These are phyloP conservation scores for fruit fly (Drosophila melanogaster) DNA, from an alignment of 1,140 invertebrate genomes.

Conservation along the genomic window DNA sequence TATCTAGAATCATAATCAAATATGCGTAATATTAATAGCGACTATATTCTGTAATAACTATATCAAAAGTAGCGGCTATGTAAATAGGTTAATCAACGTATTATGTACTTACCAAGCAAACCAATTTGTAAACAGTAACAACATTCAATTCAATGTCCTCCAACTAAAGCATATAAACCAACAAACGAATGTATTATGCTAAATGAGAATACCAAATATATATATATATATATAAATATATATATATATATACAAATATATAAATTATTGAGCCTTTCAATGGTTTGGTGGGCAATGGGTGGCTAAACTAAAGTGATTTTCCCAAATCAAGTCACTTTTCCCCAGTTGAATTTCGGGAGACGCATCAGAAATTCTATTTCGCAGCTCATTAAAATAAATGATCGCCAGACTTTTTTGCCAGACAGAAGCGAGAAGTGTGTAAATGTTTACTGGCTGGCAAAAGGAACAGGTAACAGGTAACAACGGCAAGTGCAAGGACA, in stretches of 20 bases:
- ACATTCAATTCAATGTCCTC: constrained; percentile 81
- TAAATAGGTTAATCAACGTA: constrained; percentile 64
- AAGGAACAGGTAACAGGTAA: constrained; percentile 11
- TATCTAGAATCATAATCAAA: constrained; percentile 53
- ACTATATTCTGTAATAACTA: constrained; percentile 33
- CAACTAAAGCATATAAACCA: constrained; percentile 73
- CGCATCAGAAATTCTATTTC: constrained; percentile 74
- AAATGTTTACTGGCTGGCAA: constrained; percentile 51
- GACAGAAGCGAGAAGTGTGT: constrained; percentile 41
- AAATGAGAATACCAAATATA: constrained; percentile 55
- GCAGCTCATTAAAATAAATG: constrained; percentile 81
- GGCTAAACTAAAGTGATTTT: constrained; percentile 13
- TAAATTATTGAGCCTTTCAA: constrained; percentile 10
- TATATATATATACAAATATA: constrained; percentile 30
- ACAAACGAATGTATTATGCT: constrained; percentile 65
- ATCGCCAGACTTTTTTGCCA: constrained; percentile 52
- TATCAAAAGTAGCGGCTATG: constrained; percentile 71
- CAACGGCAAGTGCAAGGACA: constrained; percentile 58
- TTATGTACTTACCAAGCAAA: constrained; percentile 45
- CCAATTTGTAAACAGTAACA: constrained; percentile 71
- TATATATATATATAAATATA: constrained; percentile 37
- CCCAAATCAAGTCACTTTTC: not conserved
- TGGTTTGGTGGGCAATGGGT: constrained; percentile 17
- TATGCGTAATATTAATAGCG: constrained; percentile 53
- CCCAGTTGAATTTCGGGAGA: not conserved